phyloP scores from a whole-genome alignment of 1,140 invertebrate species.

The Pseudomyrmex gracilis region DNA sequence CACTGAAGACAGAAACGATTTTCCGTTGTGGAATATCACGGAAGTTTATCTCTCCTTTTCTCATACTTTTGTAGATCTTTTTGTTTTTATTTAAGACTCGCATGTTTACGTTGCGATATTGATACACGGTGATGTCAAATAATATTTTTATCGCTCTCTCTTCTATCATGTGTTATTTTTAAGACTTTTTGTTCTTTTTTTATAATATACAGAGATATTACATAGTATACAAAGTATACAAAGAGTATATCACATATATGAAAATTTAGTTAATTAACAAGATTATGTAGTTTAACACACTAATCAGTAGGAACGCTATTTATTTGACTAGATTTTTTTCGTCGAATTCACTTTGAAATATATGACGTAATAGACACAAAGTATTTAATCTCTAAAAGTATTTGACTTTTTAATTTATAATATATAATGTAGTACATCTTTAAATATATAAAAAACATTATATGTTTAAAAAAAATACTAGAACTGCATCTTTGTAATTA shows the following conservation, averaged over 20 bases:
- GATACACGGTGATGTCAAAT: background rate
- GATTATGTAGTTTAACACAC: slow-evolving; percentile 6
- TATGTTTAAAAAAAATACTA: slow-evolving; percentile 41
- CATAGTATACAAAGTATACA: background rate
- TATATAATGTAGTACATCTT: slow-evolving; percentile 28
- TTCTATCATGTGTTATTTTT: slow-evolving; percentile 11
- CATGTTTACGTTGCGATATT: slow-evolving; percentile 1
- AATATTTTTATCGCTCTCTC: background rate
- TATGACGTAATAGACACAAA: background rate
- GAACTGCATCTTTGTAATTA: slow-evolving; percentile 61
- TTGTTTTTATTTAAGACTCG: slow-evolving; percentile 38
- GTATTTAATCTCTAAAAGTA: slow-evolving; percentile 34
- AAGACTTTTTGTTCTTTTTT: slow-evolving; percentile 23
- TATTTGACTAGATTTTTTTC: slow-evolving; percentile 29
- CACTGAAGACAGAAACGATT: slow-evolving; percentile 63
- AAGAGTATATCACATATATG: background rate
- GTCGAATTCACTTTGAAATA: background rate
- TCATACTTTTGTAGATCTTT: slow-evolving; percentile 61
- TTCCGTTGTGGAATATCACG: slow-evolving; percentile 22
- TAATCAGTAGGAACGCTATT: background rate
- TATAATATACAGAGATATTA: slow-evolving; percentile 20
- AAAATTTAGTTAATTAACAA: background rate
- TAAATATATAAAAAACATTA: slow-evolving; percentile 23
- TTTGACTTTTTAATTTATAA: slow-evolving; percentile 23
- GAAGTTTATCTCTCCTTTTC: slow-evolving; percentile 55